phyloP scores from a whole-genome alignment of 2,888 invertebrate genomes.

The Zonitis immaculata region DNA sequence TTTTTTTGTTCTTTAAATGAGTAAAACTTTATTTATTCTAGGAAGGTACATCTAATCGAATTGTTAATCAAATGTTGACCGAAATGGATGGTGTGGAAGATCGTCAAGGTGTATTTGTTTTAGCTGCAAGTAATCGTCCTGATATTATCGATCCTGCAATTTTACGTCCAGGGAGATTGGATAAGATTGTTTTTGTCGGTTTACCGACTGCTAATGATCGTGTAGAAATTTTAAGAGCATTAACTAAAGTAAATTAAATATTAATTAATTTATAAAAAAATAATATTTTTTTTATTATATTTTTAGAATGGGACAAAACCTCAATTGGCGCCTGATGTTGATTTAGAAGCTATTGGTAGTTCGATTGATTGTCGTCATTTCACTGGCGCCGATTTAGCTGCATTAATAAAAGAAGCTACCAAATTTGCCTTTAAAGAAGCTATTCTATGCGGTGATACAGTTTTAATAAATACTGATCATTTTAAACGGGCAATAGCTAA shows the following conservation, averaged over 20 bases:
- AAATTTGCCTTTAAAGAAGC: slow-evolving; percentile 74
- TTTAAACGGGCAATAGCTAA: slow-evolving; percentile 72
- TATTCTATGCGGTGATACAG: slow-evolving; percentile 54
- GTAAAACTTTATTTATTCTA: too few relatives aligned
- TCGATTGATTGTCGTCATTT: slow-evolving; percentile 69
- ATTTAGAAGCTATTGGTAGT: slow-evolving; percentile 65
- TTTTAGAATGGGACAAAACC: slow-evolving; percentile 75
- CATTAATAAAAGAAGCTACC: slow-evolving; percentile 83
- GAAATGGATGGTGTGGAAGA: slow-evolving; percentile 98
- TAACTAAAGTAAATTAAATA: too few relatives aligned
- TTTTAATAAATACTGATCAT: slow-evolving; percentile 64
- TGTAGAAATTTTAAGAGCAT: slow-evolving; percentile 79
- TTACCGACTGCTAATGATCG: slow-evolving; percentile 77
- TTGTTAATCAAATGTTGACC: slow-evolving; percentile 94
- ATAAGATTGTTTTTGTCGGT: slow-evolving; percentile 85
- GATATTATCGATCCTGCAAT: slow-evolving; percentile 97
- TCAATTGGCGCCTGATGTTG: slow-evolving; percentile 68
- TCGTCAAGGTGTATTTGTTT: slow-evolving; percentile 86
- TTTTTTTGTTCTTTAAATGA: too few relatives aligned
- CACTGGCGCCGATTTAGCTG: slow-evolving; percentile 92
- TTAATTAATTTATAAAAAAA: too few relatives aligned
- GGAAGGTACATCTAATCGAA: slow-evolving; percentile 72
- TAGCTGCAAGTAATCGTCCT: slow-evolving; percentile 95
- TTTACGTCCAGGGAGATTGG: slow-evolving; percentile 80
- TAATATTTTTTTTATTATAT: too few relatives aligned